Conservation (phyloP, 2,113 vertebrate genomes). For the Phalacrocorax carbo region DNA sequence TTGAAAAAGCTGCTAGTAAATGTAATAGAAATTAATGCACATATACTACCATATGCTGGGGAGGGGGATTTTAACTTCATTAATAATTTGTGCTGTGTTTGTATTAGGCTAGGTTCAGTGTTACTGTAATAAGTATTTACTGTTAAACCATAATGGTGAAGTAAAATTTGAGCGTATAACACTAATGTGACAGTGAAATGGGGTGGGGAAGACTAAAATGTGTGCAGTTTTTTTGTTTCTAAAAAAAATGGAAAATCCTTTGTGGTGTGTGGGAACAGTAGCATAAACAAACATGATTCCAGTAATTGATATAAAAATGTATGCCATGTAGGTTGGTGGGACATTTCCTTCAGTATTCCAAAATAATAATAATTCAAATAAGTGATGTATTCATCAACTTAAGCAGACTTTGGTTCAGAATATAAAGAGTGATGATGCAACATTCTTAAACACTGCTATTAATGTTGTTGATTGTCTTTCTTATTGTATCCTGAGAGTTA, state of each 20-base stretch:
- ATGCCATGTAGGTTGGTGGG: not conserved
- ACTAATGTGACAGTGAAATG: not conserved
- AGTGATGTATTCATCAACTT: not conserved
- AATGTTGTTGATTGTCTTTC: not conserved
- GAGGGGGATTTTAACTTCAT: not conserved
- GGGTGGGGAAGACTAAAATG: not conserved
- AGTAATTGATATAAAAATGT: not conserved
- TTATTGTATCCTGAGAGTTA: not conserved
- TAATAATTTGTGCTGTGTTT: not conserved
- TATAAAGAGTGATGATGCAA: not conserved
- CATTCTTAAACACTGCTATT: not conserved
- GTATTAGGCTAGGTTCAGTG: not conserved
- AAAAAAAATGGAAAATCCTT: not conserved
- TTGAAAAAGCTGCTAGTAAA: not conserved
- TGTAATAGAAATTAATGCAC: not conserved
- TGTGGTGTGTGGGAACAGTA: not conserved
- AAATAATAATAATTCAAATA: not conserved
- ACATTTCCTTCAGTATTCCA: not conserved
- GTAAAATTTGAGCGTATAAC: not conserved
- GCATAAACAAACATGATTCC: not conserved
- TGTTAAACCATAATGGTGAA: not conserved
- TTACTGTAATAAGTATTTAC: not conserved
- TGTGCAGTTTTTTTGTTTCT: not conserved
- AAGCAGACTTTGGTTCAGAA: not conserved
- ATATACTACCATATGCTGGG: not conserved